Base-by-base conservation (phyloP, 2,797 vertebrate genomes). In the Cirrhinus mrigala region DNA sequence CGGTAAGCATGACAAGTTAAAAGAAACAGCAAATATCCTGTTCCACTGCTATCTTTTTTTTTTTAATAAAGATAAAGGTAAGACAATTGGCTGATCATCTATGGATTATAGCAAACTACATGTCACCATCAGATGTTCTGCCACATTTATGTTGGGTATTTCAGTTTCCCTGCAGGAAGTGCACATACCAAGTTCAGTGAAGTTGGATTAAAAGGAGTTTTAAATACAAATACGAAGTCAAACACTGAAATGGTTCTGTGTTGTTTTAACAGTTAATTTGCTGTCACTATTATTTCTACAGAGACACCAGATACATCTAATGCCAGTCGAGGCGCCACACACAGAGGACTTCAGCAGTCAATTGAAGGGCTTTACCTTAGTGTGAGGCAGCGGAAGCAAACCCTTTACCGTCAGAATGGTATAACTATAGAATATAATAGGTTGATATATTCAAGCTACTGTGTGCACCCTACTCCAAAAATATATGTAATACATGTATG, bases 371-470 rank as follows among this genome's bases (percentile, higher is more conserved):
- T n/a, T n/a, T n/a, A n/a, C n/a, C n/a, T n/a, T n/a, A n/a, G n/a
- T 80, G 44, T 80, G 58, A 80, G 27, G 62, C 77, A 79, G n/a
- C 44, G 40, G 77, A 64, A 79, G 37, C 37, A 20, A 79, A 79
- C 77, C 24, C 24, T 78, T 14, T 60, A 60, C 75, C 33, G 54
- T 40, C 75, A 77, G 40, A 79, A 79, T 79, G 58, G 40, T 64
- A 66, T 50, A 79, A 66, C 37, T 79, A 60, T 5, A 71, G 15
- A 29, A 10, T 68, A 37, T 56, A 75, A 56, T 75, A 37, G 73
- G 10, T 22, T 56, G 50, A 76, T 56, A 52, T 11, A 76, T 76
- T 76, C 29, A 76, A 37, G 52, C 29, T 14, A 58, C 29, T 76
- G 29, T 76, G n/a, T 76, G 74, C 74, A 76, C 4, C 44, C 70